These are phyloP conservation scores for Tapirus terrestris DNA, from an alignment of 2,113 vertebrate species.

Conservation along the genomic window DNA sequence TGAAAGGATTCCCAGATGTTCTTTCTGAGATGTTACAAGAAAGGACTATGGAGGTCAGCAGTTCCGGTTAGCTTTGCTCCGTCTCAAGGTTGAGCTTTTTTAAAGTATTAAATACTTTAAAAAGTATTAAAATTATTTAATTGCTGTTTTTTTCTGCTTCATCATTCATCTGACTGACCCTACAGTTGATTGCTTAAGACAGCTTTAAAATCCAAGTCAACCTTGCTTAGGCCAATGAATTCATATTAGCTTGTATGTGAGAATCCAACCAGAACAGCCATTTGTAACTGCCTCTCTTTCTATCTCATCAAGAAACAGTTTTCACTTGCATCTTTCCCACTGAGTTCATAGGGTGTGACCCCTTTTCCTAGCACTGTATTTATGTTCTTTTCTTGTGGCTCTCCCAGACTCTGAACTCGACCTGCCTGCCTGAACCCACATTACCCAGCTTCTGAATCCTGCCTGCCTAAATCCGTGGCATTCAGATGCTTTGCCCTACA, in stretches of 20 bases:
- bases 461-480: background rate
- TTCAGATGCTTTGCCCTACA: background rate
- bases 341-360: background rate
- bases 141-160: background rate
- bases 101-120: background rate
- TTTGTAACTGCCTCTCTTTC: background rate
- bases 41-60: background rate
- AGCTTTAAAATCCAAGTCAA: constrained; percentile 1
- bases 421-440: background rate
- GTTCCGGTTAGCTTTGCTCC: constrained; percentile 38
- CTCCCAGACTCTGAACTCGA: background rate
- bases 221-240: background rate
- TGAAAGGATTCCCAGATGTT: constrained; percentile 8
- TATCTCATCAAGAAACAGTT: background rate
- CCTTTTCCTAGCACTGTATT: background rate
- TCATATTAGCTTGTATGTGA: background rate
- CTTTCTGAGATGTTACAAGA: background rate
- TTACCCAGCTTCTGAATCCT: background rate
- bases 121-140: constrained; percentile 19
- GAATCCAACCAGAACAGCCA: background rate
- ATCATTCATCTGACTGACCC: background rate
- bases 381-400: background rate
- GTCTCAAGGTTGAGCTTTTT: constrained; percentile 2
- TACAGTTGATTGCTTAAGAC: background rate
- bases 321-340: background rate